A percentile compares a stretch with the other conserved stretches of the same genome.
phyloP scores from a whole-genome alignment of 2,888 invertebrate species.

The Biston stratarius region DNA sequence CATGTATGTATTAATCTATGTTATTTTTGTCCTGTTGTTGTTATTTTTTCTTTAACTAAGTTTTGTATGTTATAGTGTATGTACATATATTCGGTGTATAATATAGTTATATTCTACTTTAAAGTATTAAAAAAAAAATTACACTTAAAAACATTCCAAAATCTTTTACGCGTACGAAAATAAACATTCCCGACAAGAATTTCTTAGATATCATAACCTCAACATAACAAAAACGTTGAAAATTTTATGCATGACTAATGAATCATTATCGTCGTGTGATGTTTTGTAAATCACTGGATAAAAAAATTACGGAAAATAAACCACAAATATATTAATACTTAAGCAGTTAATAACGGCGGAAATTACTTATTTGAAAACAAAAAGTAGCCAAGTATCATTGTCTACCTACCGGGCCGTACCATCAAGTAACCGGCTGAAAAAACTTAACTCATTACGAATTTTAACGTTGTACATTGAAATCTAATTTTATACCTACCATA shows the following conservation, averaged over 20 bases:
- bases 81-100: too few relatives aligned
- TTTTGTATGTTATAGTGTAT: too few relatives aligned
- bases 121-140: neutral
- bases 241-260: conserved; percentile 40
- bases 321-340: conserved; percentile 35
- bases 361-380: conserved; percentile 38
- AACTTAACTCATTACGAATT: conserved; percentile 23
- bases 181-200: neutral
- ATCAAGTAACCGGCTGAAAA: conserved; percentile 33
- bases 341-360: conserved; percentile 38
- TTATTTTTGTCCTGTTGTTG: too few relatives aligned
- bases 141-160: neutral
- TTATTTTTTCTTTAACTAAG: too few relatives aligned
- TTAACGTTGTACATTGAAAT: conserved; percentile 19
- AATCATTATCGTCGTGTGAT: conserved; percentile 42
- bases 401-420: conserved; percentile 21
- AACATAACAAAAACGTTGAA: conserved; percentile 31
- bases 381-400: conserved; percentile 32
- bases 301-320: conserved; percentile 44
- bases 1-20: too few relatives aligned
- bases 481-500: conserved; percentile 17
- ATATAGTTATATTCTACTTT: neutral
- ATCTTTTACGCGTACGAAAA: neutral
- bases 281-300: conserved; percentile 34
- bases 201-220: conserved; percentile 19